These are phyloP conservation scores for Vandiemenella viatica DNA, from an alignment of 2,888 invertebrate species.

Conservation along the genomic window DNA sequence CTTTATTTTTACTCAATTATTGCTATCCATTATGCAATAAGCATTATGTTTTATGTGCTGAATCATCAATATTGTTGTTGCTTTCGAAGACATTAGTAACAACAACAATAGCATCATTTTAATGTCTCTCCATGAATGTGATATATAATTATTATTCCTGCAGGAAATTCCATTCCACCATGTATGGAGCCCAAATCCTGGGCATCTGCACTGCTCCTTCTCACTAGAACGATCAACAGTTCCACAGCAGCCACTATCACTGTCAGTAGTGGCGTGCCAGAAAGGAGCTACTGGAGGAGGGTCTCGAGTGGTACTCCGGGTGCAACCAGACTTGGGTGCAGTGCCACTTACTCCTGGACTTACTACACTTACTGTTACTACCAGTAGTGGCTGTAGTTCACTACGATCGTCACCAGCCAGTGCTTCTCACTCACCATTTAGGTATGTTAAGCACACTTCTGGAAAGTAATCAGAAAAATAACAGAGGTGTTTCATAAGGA, in stretches of 20 bases:
- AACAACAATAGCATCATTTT: too few species aligned
- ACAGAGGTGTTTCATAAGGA: too few species aligned
- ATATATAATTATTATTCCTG: too few species aligned
- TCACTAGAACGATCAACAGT: slow-evolving; percentile 58
- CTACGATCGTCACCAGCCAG: slow-evolving; percentile 33
- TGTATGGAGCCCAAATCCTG: slow-evolving; percentile 70
- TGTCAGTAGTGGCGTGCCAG: slow-evolving; percentile 60
- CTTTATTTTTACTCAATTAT: too few species aligned
- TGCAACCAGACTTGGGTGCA: slow-evolving; percentile 33
- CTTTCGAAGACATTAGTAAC: too few species aligned
- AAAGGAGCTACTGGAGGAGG: slow-evolving; percentile 46
- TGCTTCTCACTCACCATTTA: slow-evolving; percentile 28
- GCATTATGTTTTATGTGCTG: too few species aligned
- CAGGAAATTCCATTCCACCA: slow-evolving; percentile 76
- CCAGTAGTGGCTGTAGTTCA: slow-evolving; percentile 34
- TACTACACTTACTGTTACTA: slow-evolving; percentile 27
- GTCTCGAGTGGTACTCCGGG: slow-evolving; percentile 41
- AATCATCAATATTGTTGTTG: too few species aligned
- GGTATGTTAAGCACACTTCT: slow-evolving; percentile 22
- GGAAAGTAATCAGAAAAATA: too few species aligned
- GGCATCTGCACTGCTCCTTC: slow-evolving; percentile 77
- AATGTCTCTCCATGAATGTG: too few species aligned
- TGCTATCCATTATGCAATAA: too few species aligned
- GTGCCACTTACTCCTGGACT: slow-evolving; percentile 18
- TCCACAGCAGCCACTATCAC: slow-evolving; percentile 42